Conservation (phyloP, 2,797 vertebrate species). For the Tokudaia muenninki region DNA sequence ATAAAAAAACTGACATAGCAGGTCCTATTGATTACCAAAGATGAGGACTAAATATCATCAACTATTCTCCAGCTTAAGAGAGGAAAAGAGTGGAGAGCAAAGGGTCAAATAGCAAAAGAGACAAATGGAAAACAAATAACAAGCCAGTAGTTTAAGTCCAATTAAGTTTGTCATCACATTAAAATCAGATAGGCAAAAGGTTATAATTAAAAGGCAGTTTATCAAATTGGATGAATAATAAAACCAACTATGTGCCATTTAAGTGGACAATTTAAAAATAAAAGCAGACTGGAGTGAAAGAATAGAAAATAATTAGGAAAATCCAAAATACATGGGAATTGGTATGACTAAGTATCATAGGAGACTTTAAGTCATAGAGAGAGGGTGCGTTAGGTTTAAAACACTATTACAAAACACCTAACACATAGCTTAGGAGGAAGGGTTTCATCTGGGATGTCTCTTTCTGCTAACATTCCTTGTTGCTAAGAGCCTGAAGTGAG, state of each 20-base stretch:
- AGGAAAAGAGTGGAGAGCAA: background rate
- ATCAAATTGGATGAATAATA: background rate
- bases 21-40: background rate
- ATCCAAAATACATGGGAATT: background rate
- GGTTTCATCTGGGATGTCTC: background rate
- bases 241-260: background rate
- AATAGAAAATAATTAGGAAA: background rate
- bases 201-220: constrained; percentile 19
- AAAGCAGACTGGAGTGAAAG: background rate
- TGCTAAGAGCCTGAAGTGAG: background rate
- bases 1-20: background rate
- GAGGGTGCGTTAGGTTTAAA: background rate
- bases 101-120: background rate
- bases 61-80: background rate
- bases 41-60: background rate
- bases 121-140: background rate
- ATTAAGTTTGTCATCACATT: background rate
- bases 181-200: background rate
- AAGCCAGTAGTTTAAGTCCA: background rate
- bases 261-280: background rate
- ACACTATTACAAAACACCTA: background rate
- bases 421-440: background rate
- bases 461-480: background rate
- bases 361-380: background rate
- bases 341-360: background rate